Evolutionary conservation across 2,888 invertebrate genomes (phyloP).

Genomic region (Lycia hirtaria): DNA sequence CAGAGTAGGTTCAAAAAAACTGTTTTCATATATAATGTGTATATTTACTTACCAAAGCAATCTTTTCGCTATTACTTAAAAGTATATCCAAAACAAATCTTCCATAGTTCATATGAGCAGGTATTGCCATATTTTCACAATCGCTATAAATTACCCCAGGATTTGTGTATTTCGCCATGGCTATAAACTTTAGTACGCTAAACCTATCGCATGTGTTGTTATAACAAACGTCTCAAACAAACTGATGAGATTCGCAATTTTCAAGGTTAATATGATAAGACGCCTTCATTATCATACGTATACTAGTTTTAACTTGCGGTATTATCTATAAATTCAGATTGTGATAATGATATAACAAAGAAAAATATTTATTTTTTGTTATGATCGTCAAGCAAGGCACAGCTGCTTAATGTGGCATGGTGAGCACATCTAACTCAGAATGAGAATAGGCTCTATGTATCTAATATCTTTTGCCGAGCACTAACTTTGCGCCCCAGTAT

Average conservation of each 20-base stretch:
- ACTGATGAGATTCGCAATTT: slow-evolving; percentile 7
- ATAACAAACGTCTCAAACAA: neutral
- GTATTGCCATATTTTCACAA: slow-evolving; percentile 50
- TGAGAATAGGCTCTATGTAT: too few relatives aligned
- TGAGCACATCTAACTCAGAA: too few relatives aligned
- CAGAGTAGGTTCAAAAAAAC: too few relatives aligned
- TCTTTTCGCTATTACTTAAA: slow-evolving; percentile 49
- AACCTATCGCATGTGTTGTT: neutral
- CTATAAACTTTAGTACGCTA: neutral
- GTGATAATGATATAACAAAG: too few relatives aligned
- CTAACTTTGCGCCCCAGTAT: too few relatives aligned
- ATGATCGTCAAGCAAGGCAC: too few relatives aligned
- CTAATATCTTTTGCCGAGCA: too few relatives aligned
- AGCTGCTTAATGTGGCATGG: too few relatives aligned
- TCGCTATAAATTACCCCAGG: slow-evolving; percentile 51
- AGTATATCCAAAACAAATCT: slow-evolving; percentile 54
- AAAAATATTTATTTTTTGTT: too few relatives aligned
- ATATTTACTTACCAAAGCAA: slow-evolving; percentile 59
- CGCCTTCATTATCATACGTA: neutral
- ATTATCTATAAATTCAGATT: too few relatives aligned
- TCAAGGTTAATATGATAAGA: slow-evolving; percentile 9
- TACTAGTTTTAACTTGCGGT: neutral
- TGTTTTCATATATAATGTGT: too few relatives aligned
- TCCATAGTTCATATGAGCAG: slow-evolving; percentile 64
- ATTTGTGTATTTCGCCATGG: slow-evolving; percentile 16